Evolutionary conservation across 2,888 invertebrate species (phyloP).

Genomic region (Hirtodrosophila confusa): DNA sequence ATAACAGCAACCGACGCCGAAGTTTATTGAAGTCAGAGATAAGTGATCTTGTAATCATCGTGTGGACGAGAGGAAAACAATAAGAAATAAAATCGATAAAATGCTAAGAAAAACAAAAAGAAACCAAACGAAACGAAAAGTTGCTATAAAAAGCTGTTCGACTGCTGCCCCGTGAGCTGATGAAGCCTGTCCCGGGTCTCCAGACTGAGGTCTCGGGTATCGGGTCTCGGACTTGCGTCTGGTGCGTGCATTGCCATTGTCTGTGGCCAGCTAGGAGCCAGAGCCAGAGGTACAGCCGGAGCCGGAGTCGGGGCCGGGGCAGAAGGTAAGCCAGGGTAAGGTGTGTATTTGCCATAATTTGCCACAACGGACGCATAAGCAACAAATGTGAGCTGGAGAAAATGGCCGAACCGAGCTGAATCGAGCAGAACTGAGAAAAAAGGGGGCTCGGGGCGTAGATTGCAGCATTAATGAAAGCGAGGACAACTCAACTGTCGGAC

Average conservation of each 20-base stretch:
- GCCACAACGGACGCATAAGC: conserved; percentile 74
- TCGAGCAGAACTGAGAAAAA: not conserved
- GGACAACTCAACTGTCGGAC: conserved; percentile 62
- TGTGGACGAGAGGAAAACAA: conserved; percentile 52
- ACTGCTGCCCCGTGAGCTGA: not conserved
- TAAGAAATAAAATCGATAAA: conserved; percentile 69
- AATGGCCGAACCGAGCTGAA: conserved; percentile 23
- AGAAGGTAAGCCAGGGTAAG: conserved; percentile 50
- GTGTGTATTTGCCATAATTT: conserved; percentile 83
- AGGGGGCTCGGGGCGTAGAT: conserved; percentile 1
- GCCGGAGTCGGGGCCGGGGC: conserved; percentile 5
- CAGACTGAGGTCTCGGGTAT: not conserved
- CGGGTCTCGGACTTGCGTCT: conserved; percentile 17
- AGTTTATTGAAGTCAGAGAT: conserved; percentile 74
- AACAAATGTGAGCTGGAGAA: conserved; percentile 40
- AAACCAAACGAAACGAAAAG: conserved; percentile 56
- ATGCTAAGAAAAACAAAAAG: conserved; percentile 48
- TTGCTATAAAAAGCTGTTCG: conserved; percentile 53
- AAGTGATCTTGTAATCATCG: conserved; percentile 78
- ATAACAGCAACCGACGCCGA: conserved; percentile 65
- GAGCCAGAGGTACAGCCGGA: no score
- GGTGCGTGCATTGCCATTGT: conserved; percentile 42
- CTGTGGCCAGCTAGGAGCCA: conserved; percentile 13
- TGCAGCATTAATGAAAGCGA: conserved; percentile 70
- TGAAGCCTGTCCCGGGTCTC: conserved; percentile 33